Conservation (phyloP, 2,113 vertebrate genomes). For the Australoheros scitulus region DNA sequence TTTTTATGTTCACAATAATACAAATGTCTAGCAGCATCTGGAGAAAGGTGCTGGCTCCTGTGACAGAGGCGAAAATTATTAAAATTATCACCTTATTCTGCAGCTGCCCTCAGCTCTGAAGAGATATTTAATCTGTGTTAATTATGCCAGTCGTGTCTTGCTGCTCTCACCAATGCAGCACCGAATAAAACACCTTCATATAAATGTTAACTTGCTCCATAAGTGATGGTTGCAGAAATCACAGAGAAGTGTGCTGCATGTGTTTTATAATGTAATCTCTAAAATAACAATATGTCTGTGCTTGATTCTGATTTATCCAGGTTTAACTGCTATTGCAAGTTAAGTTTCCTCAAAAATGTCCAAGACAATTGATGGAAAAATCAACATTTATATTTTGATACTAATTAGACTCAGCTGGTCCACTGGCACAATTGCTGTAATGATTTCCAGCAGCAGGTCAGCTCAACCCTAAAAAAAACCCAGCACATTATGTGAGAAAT, state of each 20-base stretch:
- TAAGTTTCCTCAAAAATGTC: neutral
- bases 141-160: neutral
- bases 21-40: neutral
- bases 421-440: neutral
- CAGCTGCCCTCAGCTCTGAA: neutral
- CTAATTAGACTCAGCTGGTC: neutral
- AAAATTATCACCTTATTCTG: constrained; percentile 3
- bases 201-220: neutral
- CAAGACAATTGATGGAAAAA: neutral
- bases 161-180: neutral
- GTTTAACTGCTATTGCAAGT: neutral
- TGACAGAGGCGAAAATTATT: neutral
- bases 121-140: constrained; percentile 7
- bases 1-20: neutral
- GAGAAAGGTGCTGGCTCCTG: neutral
- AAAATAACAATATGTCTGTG: neutral
- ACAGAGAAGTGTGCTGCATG: neutral
- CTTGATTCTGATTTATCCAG: neutral
- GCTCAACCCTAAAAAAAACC: neutral
- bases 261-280: neutral
- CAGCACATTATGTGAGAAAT: neutral
- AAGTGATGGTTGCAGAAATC: neutral
- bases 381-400: neutral
- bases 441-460: neutral
- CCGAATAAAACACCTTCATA: neutral